Evolutionary conservation across 2,888 invertebrate species (phyloP), one percentile per base, ranked within the genome.

Genomic region (Phasia obesa): DNA sequence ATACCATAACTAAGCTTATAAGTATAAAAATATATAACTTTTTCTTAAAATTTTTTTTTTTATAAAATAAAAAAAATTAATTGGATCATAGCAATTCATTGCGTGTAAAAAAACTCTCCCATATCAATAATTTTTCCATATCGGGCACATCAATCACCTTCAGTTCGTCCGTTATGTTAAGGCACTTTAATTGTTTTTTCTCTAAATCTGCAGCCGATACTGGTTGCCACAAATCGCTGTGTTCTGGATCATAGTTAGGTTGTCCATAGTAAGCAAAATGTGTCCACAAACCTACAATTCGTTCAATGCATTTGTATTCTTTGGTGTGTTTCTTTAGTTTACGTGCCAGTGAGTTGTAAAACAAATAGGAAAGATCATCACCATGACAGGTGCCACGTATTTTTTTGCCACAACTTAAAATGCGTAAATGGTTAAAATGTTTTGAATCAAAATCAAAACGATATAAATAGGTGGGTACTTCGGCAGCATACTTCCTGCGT

Each of bases 371-470:
- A 38, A 91, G 87, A 81, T 91, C 91, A 82, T 91, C 91, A 44
- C 89, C 91, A 74, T 91, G 91, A 57, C 90, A 91, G 9, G 90
- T 89, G 85, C 91, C 91, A 3, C 90, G 89, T 13, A 90, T 87
- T 75, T 89, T 89, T 84, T 89, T 89, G 75, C 91, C 91, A 78
- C 90, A 91, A 81, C 89, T 90, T 3, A 90, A 86, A 76, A 90
- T 90, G 62, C 90, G 89, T 84, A 91, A 87, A 82, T 90, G 90
- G 86, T 91, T 91, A 57, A 91, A 91, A 84, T 89, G 88, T 78
- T 90, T 89, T 65, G 91, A 91, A 84, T 91, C 92, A 70, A 90
- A 90, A 42, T 90, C 91, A 77, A 91, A 91, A 69, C 91, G 90
- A 77, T 91, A 91, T 57, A 91, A 69, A 86, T 90, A 91, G 70